Evolutionary conservation across 2,797 vertebrate species (phyloP).

Genomic region (Coccyzus lansbergi): DNA sequence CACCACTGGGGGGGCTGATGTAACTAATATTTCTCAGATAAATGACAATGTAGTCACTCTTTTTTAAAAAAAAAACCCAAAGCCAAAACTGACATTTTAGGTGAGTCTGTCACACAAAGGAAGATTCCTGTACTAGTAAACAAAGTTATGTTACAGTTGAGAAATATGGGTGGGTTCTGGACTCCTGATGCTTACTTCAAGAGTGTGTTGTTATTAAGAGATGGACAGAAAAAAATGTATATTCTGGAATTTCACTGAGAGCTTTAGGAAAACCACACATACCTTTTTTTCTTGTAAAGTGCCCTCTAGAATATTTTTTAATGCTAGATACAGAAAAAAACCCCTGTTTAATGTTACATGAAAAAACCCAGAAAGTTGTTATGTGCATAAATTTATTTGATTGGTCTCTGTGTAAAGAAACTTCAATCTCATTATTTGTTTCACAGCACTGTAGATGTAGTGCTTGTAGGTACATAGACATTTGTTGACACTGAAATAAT

Average conservation of each 20-base stretch:
- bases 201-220: not conserved
- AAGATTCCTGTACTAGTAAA: not conserved
- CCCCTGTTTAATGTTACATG: not conserved
- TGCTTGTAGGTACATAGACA: not conserved
- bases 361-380: not conserved
- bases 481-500: not conserved
- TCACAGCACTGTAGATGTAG: not conserved
- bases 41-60: not conserved
- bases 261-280: not conserved
- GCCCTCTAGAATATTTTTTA: not conserved
- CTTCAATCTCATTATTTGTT: not conserved
- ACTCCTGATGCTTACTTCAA: not conserved
- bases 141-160: not conserved
- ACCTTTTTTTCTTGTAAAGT: not conserved
- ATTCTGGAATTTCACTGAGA: not conserved
- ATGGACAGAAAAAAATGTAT: not conserved
- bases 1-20: fast-evolving
- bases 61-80: not conserved
- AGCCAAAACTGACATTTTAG: too few relatives aligned
- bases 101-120: not conserved
- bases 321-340: not conserved
- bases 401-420: not conserved
- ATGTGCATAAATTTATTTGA: not conserved
- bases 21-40: not conserved
- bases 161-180: not conserved